These are phyloP conservation scores for Deilephila elpenor DNA, from an alignment of 2,888 invertebrate species.

Conservation along the genomic window DNA sequence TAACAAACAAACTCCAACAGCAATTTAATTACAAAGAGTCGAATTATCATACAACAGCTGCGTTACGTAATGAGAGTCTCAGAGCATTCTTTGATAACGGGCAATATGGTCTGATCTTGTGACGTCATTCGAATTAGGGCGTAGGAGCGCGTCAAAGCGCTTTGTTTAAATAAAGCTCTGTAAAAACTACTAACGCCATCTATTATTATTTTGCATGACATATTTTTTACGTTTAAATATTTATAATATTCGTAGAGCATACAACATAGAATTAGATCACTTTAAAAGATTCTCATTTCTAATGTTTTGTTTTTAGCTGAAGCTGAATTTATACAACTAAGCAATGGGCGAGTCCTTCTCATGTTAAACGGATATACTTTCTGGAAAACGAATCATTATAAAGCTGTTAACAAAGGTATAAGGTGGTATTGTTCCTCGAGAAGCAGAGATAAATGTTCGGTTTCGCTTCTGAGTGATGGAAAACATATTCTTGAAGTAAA, in stretches of 20 bases:
- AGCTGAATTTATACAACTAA: conserved; percentile 30
- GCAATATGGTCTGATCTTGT: conserved; percentile 18
- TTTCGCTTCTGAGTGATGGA: conserved; percentile 36
- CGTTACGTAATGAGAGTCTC: not conserved
- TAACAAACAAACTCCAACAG: not conserved
- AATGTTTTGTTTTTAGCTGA: conserved; percentile 17
- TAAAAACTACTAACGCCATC: conserved; percentile 22
- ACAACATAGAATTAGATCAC: not conserved
- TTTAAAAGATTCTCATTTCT: not conserved
- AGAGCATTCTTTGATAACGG: conserved; percentile 4
- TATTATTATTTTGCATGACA: not conserved
- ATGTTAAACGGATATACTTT: conserved; percentile 36
- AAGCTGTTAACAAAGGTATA: not conserved
- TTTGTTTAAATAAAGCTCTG: not conserved
- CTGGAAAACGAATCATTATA: conserved; percentile 34
- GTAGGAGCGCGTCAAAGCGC: conserved; percentile 3
- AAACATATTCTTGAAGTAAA: conserved; percentile 29
- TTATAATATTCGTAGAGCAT: not conserved
- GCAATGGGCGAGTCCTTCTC: conserved; percentile 28
- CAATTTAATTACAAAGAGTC: not conserved
- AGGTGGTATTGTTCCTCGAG: conserved; percentile 41
- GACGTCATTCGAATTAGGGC: conserved; percentile 24
- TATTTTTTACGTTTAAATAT: not conserved
- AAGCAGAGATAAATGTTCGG: conserved; percentile 37
- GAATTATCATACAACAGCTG: conserved; percentile 19